Percentiles rank a stretch among this genome's conserved stretches.
Evolutionary conservation across 2,797 vertebrate genomes (phyloP).

Genomic region (Antrozous pallidus): DNA sequence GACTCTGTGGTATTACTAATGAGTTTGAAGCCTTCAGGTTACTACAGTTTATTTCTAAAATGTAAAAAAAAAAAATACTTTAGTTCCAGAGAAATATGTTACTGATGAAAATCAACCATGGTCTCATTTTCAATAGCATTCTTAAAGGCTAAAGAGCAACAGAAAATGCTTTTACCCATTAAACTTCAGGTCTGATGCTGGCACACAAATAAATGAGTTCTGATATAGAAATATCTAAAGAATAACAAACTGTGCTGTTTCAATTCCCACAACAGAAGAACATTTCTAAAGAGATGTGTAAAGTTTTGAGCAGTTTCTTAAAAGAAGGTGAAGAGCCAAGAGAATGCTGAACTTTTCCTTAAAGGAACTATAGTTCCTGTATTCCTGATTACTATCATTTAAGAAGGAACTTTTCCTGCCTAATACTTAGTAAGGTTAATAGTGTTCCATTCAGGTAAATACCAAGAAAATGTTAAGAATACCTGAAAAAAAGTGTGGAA

Average conservation of each 20-base stretch:
- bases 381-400: not conserved
- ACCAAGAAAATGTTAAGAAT: not conserved
- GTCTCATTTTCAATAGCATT: not conserved
- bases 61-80: constrained; percentile 19
- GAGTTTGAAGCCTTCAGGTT: not conserved
- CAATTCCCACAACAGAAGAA: not conserved
- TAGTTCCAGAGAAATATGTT: constrained; percentile 20
- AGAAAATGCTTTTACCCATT: not conserved
- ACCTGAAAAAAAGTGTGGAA: not conserved
- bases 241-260: not conserved
- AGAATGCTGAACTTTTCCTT: not conserved
- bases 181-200: not conserved
- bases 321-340: not conserved
- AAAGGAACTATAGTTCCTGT: not conserved
- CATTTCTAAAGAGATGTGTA: not conserved
- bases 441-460: not conserved
- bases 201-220: not conserved
- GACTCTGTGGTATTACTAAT: not conserved
- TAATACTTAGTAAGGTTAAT: not conserved
- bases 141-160: not conserved
- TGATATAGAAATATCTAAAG: not conserved
- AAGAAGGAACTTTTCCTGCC: not conserved
- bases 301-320: not conserved
- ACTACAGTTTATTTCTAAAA: constrained; percentile 24
- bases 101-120: not conserved